Evolutionary conservation across 2,113 vertebrate species (phyloP), one percentile per base, ranked within the genome.

Genomic region (Pycnonotus jocosus): DNA sequence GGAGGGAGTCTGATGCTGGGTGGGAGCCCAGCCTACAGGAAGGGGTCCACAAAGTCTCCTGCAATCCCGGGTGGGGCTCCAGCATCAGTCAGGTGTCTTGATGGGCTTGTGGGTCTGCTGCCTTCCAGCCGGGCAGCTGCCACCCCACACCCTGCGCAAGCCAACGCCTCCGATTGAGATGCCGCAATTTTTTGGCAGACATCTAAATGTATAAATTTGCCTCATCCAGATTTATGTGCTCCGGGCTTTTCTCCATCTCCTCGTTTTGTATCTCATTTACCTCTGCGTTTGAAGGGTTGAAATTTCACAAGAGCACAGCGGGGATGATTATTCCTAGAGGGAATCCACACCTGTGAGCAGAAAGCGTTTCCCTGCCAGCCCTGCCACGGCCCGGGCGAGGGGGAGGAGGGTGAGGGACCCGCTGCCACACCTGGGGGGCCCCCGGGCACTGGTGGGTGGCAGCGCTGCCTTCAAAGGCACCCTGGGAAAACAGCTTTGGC

Each of bases 281-380:
- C 91, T 71, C 54, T 64, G 88, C 30, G 56, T 96, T 95, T 95
- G 92, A 91, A 96, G 90, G 94, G 80, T 25, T 87, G 90, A 66
- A 87, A 88, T 97, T 81, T 86, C 92, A 95, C 92, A 94, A 93
- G 90, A 92, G 92, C 83, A 38, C 8, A 13, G 88, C 1, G 0
- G 74, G 88, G 83, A 88, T 83, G 95, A 94, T 96, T 96, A 93
- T 97, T 97, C 93, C 95, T 96, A 95, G 94, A 95, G 95, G 93
- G 95, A 96, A 96, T 90, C 56, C 84, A 88, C 86, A 84, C 50
- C 66, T 90, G 92, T 95, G 92, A 93, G 94, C 54, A 64, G 93
- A 88, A 86, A 90, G 94, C 6, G 1, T 90, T 96, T 95, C 69
- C 88, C 86, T 95, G 90, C 87, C 96, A 95, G 92, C 95, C 48